Conservation (phyloP, 2,113 vertebrate genomes). For the Laticauda laticaudata region DNA sequence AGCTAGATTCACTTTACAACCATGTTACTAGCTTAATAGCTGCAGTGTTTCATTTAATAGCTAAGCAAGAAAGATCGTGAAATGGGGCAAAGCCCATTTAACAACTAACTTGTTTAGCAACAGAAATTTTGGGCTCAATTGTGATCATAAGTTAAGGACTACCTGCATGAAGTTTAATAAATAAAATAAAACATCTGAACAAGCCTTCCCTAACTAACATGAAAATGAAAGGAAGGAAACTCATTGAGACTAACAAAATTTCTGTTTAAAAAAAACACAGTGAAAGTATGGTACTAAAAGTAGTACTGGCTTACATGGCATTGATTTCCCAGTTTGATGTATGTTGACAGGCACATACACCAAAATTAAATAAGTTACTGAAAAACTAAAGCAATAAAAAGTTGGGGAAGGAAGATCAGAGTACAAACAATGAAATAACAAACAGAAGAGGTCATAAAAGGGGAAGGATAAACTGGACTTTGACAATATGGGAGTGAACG, state of each 20-base stretch:
- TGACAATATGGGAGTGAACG: neutral
- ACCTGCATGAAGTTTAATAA: neutral
- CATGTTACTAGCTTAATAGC: neutral
- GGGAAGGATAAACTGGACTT: neutral
- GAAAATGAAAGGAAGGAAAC: neutral
- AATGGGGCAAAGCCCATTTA: neutral
- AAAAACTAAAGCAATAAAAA: neutral
- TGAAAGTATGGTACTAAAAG: neutral
- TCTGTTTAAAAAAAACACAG: too few species aligned
- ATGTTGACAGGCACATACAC: neutral
- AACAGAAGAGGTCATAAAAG: neutral
- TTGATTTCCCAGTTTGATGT: neutral
- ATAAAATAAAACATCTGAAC: neutral
- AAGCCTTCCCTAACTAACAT: neutral
- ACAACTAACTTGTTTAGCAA: neutral
- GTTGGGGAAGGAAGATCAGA: neutral
- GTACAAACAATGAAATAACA: neutral
- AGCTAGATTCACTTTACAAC: too few species aligned
- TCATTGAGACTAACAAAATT: neutral
- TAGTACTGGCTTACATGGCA: neutral
- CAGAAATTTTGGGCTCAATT: neutral
- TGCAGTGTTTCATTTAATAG: neutral
- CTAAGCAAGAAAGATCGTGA: neutral
- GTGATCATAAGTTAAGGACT: neutral
- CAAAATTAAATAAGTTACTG: neutral